phyloP scores from a whole-genome alignment of 2,113 vertebrate species.

The Atlantisia rogersi region DNA sequence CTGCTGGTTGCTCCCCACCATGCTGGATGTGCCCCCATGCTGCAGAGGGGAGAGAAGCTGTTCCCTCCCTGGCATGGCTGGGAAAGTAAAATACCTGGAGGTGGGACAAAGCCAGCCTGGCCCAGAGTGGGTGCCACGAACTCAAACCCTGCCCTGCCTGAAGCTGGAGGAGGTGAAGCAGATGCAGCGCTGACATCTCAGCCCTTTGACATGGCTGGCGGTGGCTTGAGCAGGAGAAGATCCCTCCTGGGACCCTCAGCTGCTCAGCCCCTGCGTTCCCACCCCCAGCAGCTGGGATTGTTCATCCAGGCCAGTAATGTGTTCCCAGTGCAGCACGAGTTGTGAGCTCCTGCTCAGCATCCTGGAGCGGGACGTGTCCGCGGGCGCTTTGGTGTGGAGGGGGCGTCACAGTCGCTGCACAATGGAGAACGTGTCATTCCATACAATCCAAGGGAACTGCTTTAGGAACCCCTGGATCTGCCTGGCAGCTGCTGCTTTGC shows the following conservation, averaged over 20 bases:
- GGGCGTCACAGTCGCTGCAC: background rate
- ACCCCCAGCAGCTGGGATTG: background rate
- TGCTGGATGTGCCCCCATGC: background rate
- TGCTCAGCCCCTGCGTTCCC: background rate
- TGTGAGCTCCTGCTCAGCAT: background rate
- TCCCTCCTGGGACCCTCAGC: background rate
- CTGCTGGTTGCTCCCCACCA: accelerated
- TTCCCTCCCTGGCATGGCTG: background rate
- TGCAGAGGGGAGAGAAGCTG: background rate
- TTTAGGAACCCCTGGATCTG: accelerated
- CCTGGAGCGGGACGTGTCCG: accelerated
- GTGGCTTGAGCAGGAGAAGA: background rate
- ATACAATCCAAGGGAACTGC: background rate
- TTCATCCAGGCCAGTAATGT: background rate
- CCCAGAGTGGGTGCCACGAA: background rate
- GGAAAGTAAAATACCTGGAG: background rate
- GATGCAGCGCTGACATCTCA: background rate
- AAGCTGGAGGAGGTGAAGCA: background rate
- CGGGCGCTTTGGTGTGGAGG: accelerated
- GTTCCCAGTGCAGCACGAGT: background rate
- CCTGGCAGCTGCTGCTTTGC: background rate
- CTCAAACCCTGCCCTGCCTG: background rate
- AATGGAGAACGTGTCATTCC: accelerated
- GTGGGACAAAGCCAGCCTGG: background rate
- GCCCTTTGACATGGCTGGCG: background rate